Evolutionary conservation across 2,113 vertebrate genomes (phyloP), one percentile per base, ranked within the genome.

Genomic region (Albula goreensis): DNA sequence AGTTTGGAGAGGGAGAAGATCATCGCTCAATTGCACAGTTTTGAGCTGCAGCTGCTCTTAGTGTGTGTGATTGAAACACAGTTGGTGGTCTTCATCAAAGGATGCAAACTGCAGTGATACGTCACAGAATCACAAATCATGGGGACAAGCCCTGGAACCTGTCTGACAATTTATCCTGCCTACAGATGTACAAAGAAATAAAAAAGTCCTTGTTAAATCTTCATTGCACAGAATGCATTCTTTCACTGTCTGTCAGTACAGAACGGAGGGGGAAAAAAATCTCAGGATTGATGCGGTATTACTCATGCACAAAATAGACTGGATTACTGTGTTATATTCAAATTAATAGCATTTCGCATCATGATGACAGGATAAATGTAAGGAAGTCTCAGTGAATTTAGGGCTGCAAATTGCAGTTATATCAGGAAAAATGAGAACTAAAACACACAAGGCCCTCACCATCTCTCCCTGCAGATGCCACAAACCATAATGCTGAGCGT

Each of bases 401-500:
- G 49, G 66, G 77, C 50, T n/a, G 50, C 80, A 81, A 83, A 60
- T 83, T 57, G 53, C 52, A 19, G 22, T 13, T 56, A 13, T 60
- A 56, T 83, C 81, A 41, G 81, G 25, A 60, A 83, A 74, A 74
- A 83, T 83, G 81, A 12, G 52, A 82, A 57, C 17, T 63, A 57
- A 83, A 48, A 41, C 52, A n/a, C 80, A 53, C 70, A 74, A 66
- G 60, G 70, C 70, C 31, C 50, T 81, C 25, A 60, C 82, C 63
- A 88, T 82, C n/a, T 50, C 79, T 52, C 77, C 56, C 84, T 48
- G 31, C 52, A 49, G 84, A 57, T 49, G 78, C 84, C 51, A n/a
- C 25, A 48, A 80, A 85, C 74, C 50, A 31, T 53, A 57, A 53
- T 17, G 53, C 50, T 52, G 84, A 60, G 48, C 50, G 77, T 85